Base-by-base conservation (phyloP, 2,888 invertebrate genomes). In the Drosophila merina region DNA sequence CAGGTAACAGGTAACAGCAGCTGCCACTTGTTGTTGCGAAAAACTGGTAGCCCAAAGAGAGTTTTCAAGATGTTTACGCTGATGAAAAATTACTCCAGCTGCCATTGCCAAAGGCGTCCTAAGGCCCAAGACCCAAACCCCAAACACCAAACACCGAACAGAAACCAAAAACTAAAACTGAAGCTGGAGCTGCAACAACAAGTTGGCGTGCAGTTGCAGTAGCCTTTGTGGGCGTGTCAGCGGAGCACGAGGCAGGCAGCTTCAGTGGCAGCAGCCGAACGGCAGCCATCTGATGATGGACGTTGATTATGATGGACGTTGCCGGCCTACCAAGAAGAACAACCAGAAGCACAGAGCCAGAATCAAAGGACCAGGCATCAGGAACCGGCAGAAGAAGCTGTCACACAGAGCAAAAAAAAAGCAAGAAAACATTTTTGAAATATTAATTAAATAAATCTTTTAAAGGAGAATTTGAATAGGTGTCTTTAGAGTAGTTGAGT, bases 11-110 rank as follows among this genome's bases (percentile, higher is more conserved):
- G 30, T 36, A 40, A 28, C 62, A 28, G 12, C 38, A 38, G 48
- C 36, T 70, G 55, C 60, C 57, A 69, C 50, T 57, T 58, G 69
- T 40, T 47, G 44, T 49, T 44, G 44, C 73, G 40, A 49, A 83
- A 82, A 82, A 83, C 83, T 79, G 74, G 88, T 85, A 84, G 83
- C 86, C 72, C 70, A 72, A 64, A 64, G 63, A 58, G 75, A 59
- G 79, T 69, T 79, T 74, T 49, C 70, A 72, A 84, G 84, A 86
- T 80, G 79, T 58, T 60, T 60, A 49, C 60, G 76, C 67, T 88
- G 84, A 85, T 86, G 84, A 85, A 82, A 85, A 85, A 88, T 85
- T 77, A 88, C 88, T 86, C 68, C 86, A 72, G 72, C 71, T 86
- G 79, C 75, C 77, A 80, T 40, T 76, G 85, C 82, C 79, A 66